Base-by-base conservation (phyloP, 2,113 vertebrate species). In the Neotoma lepida region DNA sequence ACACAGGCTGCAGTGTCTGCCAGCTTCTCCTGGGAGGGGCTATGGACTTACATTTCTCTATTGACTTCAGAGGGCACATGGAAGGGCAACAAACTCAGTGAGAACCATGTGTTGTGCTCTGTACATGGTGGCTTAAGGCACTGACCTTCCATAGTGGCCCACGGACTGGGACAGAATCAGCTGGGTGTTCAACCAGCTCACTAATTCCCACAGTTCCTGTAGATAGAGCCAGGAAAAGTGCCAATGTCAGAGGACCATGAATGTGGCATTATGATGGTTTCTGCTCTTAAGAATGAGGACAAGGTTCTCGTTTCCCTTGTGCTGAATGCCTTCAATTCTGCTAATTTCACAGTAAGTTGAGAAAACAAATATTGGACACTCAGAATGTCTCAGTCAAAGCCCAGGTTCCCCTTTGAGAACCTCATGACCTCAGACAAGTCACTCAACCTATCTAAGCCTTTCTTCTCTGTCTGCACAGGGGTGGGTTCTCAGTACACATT, bases 331-430 rank as follows among this genome's bases (percentile, higher is more conserved):
- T 76, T 56, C 44, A 13, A 20, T 86, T 84, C 63, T 61, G 66
- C 30, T 39, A 51, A 63, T 82, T 87, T 86, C 77, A 63, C 58
- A 91, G 24, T 4, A 74, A 86, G 15, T 39, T 49, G 61, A 86
- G 77, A 95, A 82, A 92, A 2, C 61, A 92, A 91, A 89, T 17
- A 17, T 49, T 24, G 51, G 49, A 78, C 88, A 71, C 64, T 81
- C 28, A 86, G 33, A 88, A 90, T 35, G 9, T 8, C 35, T 1
- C 0, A 84, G 89, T 58, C n/a, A 70, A 86, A 87, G 49, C 39
- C 54, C n/a, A 41, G 61, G 15, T 17, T 76, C 5, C 35, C 22
- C 39, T 26, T 84, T 33, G 13, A 81, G 46, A 51, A 66, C 15
- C 1, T 10, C 61, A 70, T 89, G 82, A 90, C 15, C 17, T 41